Evolutionary conservation across 2,797 vertebrate genomes (phyloP).

Genomic region (Sylvia borin): DNA sequence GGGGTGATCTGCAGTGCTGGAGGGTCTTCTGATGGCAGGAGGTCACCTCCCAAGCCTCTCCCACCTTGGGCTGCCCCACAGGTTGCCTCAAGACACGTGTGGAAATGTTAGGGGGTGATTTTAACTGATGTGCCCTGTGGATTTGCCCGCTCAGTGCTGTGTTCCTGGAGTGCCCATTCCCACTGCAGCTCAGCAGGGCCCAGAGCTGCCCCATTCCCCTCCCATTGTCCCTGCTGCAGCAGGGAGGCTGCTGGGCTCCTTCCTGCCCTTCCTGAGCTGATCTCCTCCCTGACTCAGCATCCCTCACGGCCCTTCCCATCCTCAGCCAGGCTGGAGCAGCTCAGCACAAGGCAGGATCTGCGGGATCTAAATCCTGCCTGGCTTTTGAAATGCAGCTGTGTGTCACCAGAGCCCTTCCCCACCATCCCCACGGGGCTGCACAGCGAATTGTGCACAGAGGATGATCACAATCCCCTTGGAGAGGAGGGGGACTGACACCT

Average conservation of each 20-base stretch:
- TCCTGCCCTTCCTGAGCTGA: neutral
- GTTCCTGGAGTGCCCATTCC: neutral
- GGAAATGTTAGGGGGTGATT: neutral
- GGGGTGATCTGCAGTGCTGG: neutral
- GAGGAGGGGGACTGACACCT: neutral
- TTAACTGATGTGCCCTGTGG: neutral
- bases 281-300: neutral
- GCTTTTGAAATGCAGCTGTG: neutral
- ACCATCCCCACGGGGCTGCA: rapidly evolving
- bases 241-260: neutral
- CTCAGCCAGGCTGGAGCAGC: neutral
- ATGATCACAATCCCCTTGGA: neutral
- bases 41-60: neutral
- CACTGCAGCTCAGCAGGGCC: neutral
- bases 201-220: neutral
- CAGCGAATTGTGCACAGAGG: neutral
- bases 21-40: neutral
- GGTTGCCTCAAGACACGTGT: neutral
- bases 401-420: neutral
- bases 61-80: neutral
- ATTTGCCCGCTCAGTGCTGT: neutral
- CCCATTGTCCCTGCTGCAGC: neutral
- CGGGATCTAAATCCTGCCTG: neutral
- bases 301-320: rapidly evolving
- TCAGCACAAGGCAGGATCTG: neutral